These are phyloP conservation scores for Dreissena polymorpha DNA, from an alignment of 1,140 invertebrate species.

Conservation along the genomic window DNA sequence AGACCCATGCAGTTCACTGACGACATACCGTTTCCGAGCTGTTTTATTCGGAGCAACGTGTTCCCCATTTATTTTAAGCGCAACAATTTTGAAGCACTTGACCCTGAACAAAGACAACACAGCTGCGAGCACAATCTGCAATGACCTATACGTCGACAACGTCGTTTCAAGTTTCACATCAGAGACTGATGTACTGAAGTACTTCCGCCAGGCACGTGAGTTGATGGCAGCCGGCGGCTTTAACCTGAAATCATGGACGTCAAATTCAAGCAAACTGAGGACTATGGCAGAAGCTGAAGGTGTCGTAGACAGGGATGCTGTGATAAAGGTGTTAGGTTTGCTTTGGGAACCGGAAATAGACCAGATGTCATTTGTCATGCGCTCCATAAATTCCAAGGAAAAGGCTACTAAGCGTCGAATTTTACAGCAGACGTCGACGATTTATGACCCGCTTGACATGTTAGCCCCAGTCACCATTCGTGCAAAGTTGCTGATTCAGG, in stretches of 20 bases:
- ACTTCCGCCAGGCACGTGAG: not conserved
- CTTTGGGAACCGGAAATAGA: constrained; percentile 12
- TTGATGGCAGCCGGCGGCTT: constrained; percentile 22
- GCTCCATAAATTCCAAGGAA: not conserved
- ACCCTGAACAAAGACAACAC: not conserved
- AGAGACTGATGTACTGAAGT: constrained; percentile 7
- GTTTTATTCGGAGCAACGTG: constrained; percentile 22
- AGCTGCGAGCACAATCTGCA: not conserved
- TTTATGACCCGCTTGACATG: constrained; percentile 3
- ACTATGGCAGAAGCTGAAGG: not conserved
- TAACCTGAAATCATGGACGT: constrained; percentile 8
- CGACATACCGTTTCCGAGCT: not conserved
- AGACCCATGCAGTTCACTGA: not conserved
- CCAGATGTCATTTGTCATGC: not conserved
- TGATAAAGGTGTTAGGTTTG: not conserved
- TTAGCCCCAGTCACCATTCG: not conserved
- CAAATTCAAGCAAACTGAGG: not conserved
- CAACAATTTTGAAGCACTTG: constrained; percentile 12
- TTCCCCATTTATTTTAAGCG: constrained; percentile 14
- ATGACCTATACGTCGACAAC: too few relatives aligned
- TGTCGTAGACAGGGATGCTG: not conserved
- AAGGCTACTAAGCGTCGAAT: not conserved
- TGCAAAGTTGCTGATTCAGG: constrained; percentile 13
- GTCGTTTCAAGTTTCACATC: constrained; percentile 17
- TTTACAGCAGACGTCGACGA: constrained; percentile 5